These are phyloP conservation scores for Euthynnus affinis DNA, from an alignment of 2,797 vertebrate species.

Conservation along the genomic window DNA sequence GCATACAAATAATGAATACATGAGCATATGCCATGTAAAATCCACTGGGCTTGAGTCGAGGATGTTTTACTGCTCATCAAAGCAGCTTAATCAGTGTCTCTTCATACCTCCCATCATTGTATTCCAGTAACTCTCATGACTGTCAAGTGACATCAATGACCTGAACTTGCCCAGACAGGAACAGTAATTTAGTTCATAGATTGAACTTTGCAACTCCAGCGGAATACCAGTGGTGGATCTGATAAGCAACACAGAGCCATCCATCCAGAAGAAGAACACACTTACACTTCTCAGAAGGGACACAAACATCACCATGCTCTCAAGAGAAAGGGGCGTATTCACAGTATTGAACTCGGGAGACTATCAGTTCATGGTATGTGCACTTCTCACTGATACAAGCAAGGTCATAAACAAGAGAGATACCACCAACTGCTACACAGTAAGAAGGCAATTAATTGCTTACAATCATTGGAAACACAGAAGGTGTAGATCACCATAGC, in stretches of 20 bases:
- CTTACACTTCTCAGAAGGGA: conserved; percentile 33
- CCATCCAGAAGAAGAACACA: conserved; percentile 56
- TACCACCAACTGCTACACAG: neutral
- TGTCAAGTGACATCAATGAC: conserved; percentile 29
- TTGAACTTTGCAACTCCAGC: conserved; percentile 29
- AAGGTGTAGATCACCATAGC: conserved; percentile 4
- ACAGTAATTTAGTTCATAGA: conserved; percentile 35
- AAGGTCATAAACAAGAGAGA: conserved; percentile 40
- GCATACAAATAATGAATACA: neutral
- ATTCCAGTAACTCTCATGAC: conserved; percentile 10
- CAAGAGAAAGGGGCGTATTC: conserved; percentile 21
- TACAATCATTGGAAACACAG: conserved; percentile 19
- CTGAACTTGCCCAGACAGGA: conserved; percentile 19
- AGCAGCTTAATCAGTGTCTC: conserved; percentile 4
- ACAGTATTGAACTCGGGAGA: conserved; percentile 28
- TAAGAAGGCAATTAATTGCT: conserved; percentile 21
- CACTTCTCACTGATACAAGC: conserved; percentile 31
- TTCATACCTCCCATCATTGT: neutral
- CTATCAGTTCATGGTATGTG: conserved; percentile 35
- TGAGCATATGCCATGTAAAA: neutral
- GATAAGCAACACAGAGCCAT: conserved; percentile 53
- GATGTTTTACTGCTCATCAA: neutral
- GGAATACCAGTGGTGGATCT: conserved; percentile 46
- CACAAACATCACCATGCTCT: conserved; percentile 16
- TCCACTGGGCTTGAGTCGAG: no score